These are phyloP conservation scores for Dromaius novaehollandiae DNA, from an alignment of 2,113 vertebrate species.

Conservation along the genomic window DNA sequence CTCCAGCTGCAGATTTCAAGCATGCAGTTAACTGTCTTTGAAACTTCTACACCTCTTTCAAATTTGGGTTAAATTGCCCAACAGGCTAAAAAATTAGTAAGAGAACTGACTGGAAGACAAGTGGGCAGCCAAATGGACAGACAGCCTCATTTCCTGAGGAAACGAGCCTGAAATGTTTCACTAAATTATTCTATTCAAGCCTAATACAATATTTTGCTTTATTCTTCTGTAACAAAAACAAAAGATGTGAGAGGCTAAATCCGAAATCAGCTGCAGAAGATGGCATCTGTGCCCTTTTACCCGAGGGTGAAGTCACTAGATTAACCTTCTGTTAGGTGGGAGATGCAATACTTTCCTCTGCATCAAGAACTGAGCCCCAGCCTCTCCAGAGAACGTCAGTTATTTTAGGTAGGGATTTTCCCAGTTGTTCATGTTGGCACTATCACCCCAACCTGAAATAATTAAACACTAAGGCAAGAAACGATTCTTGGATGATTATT, in stretches of 20 bases:
- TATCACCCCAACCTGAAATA: not conserved
- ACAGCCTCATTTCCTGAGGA: not conserved
- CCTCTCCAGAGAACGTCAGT: not conserved
- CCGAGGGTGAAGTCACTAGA: not conserved
- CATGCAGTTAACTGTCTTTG: conserved; percentile 35
- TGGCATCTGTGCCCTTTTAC: not conserved
- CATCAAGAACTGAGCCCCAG: not conserved
- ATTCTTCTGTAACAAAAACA: not conserved
- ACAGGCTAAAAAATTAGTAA: not conserved
- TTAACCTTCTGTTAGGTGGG: not conserved
- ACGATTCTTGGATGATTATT: not conserved
- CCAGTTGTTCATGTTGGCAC: rapidly evolving
- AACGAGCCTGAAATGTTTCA: not conserved
- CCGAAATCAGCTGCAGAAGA: not conserved
- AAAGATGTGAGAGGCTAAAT: not conserved
- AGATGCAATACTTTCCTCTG: not conserved
- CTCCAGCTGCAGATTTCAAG: conserved; percentile 59
- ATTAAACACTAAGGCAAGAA: not conserved
- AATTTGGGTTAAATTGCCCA: not conserved
- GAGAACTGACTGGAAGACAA: not conserved
- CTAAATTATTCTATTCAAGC: not conserved
- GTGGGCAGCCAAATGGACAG: not conserved
- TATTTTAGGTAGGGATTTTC: not conserved
- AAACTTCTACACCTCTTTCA: conserved; percentile 25
- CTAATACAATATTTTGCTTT: not conserved